Conservation (phyloP, 2,113 vertebrate species). For the Pygoscelis antarcticus region DNA sequence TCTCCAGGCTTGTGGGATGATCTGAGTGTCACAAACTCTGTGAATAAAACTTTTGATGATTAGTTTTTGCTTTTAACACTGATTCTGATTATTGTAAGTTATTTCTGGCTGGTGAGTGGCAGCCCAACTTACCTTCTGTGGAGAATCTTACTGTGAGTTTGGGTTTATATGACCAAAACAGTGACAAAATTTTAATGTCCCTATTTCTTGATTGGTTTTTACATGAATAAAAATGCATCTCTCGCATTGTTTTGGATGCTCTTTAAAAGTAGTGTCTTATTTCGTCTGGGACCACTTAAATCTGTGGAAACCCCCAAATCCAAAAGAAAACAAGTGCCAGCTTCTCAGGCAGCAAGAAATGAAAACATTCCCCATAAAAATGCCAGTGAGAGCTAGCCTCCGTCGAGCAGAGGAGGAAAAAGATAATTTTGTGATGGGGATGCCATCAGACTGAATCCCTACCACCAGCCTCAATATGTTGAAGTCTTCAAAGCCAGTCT, state of each 20-base stretch:
- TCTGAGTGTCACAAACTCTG: not conserved
- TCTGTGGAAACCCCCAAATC: fast-evolving
- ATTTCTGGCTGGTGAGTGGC: not conserved
- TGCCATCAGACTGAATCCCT: not conserved
- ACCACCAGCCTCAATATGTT: fast-evolving
- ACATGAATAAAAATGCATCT: not conserved
- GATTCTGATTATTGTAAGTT: too few species aligned
- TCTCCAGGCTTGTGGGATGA: not conserved
- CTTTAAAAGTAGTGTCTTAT: not conserved
- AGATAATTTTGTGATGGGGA: not conserved
- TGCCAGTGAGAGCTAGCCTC: not conserved
- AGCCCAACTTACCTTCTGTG: not conserved
- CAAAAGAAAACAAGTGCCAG: not conserved
- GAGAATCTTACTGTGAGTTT: not conserved
- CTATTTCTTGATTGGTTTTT: not conserved
- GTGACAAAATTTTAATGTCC: not conserved
- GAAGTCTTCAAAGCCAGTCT: not conserved
- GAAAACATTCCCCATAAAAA: not conserved
- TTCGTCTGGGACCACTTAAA: not conserved
- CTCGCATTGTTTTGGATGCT: not conserved
- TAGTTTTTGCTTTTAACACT: too few species aligned
- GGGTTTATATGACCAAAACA: not conserved
- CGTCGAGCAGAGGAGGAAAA: not conserved
- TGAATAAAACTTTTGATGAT: not conserved
- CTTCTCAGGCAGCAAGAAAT: not conserved